Base-by-base conservation (phyloP, 2,797 vertebrate species). In the Semaprochilodus insignis region DNA sequence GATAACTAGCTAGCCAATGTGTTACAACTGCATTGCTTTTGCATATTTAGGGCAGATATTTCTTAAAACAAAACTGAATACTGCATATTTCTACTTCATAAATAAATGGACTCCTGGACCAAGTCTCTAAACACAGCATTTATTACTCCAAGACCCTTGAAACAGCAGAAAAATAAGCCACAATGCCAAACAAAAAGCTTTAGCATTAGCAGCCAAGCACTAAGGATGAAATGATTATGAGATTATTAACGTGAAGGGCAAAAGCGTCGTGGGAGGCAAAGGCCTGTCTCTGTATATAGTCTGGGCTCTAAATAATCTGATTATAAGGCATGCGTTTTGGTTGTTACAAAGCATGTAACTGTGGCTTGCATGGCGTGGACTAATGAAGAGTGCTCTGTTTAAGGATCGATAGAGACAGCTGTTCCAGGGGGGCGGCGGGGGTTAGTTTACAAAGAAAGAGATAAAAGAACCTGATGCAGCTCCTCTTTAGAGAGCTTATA, bases 171-270 rank as follows among this genome's bases (percentile, higher is more conserved):
- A 72, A 72, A 25, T 10, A 27, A 51, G 17, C 44, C 17, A 23
- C 31, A 34, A 72, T 19, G 44, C 21, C 36, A 44, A 44, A 71
- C 48, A 72, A 52, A n/a, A 52, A 21, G 27, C 52, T 40, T 17
- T 17, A 77, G 63, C 55, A 31, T 63, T 7, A 63, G 25, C 27
- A 21, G 27, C 13, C 19, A 51, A 69, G 31, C 7, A 5, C 57
- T 36, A 27, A 55, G 7, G 31, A 15, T 40, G 5, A 34, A 23
- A 19, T 54, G 62, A 57, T 59, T 17, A 72, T 44, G 36, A 65
- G 72, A 67, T 71, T 67, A 34, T 79, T 84, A 83, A 62, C 34
- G 16, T 75, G 62, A 76, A 59, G 72, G 59, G 60, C 67, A 77
- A 63, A 62, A 17, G 27, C 31, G 60, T 34, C 77, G 23, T 55